Base-by-base conservation (phyloP, 2,797 vertebrate species). In the Rhinatrema bivittatum region DNA sequence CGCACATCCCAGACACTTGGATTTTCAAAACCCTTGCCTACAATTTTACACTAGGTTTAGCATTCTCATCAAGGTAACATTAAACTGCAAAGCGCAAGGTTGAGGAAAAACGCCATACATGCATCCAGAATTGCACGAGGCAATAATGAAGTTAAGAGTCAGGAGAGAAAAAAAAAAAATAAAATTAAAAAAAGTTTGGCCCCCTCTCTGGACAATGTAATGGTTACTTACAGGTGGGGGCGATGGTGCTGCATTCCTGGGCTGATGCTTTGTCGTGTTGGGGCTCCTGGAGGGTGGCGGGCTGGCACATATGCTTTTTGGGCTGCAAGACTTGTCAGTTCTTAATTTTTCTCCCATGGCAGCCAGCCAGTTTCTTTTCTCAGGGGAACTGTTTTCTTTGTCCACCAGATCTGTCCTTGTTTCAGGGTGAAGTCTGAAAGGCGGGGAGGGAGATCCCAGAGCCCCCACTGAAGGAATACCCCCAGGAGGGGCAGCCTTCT, bases 301-400 rank as follows among this genome's bases (percentile, higher is more conserved):
- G 19, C 61, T 61, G 20, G 42, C 58, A 10, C 56, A 68, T 10
- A 64, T 61, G 0, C 2, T 3, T 9, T 29, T 52, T 11, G 36
- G 63, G 25, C 30, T 47, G 16, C 50, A 20, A 24, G 42, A 3
- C 25, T 56, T 78, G 51, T 71, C 74, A 52, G 76, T 83, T 63
- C 62, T 90, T 28, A 88, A 62, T 55, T 79, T 94, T 57, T 86
- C 85, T 31, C 88, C 81, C 70, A 98, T 76, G 42, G 58, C 87
- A 20, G 89, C 86, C 39, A 98, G 61, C 94, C 96, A 99, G 65
- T 93, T 87, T 30, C 63, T 68, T 4, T 56, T 70, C 33, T 68
- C 72, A 8, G 87, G 89, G 16, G 82, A 88, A 52, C 54, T 78
- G 32, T 99, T 99, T 67, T 99, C 95, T 50, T 98, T 98, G 53